Percentiles rank a stretch among this genome's conserved stretches.
Evolutionary conservation across 1,140 invertebrate species (phyloP).

Genomic region (Aphis craccivora): DNA sequence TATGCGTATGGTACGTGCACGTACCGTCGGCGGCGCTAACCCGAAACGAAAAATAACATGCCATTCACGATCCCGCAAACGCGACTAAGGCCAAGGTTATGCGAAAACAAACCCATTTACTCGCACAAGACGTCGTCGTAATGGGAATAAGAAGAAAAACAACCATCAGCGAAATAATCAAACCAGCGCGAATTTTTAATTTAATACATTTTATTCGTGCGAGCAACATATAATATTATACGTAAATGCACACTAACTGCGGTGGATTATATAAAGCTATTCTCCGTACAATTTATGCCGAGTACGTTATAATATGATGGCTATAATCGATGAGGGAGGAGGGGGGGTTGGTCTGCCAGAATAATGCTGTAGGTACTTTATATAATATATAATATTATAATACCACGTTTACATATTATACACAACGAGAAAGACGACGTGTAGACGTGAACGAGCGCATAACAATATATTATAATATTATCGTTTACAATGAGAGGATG

Average conservation of each 20-base stretch:
- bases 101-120: not conserved
- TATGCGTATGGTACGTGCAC: not conserved
- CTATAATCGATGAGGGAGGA: not conserved
- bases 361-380: not conserved
- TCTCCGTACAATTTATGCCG: too few relatives aligned
- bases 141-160: not conserved
- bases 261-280: not conserved
- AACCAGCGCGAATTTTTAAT: not conserved
- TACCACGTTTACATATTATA: not conserved
- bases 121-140: not conserved
- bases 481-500: not conserved
- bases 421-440: not conserved
- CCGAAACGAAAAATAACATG: too few relatives aligned
- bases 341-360: not conserved
- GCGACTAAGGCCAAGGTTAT: constrained; percentile 39
- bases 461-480: not conserved
- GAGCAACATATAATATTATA: not conserved
- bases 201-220: not conserved
- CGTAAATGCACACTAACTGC: not conserved
- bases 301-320: not conserved
- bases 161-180: not conserved
- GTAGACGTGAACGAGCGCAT: not conserved
- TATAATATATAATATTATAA: too few relatives aligned
- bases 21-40: constrained; percentile 5
- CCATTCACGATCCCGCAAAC: not conserved